Evolutionary conservation across 1,140 invertebrate genomes (phyloP), one percentile per base, ranked within the genome.

Genomic region (Philotrypesis tridentata): DNA sequence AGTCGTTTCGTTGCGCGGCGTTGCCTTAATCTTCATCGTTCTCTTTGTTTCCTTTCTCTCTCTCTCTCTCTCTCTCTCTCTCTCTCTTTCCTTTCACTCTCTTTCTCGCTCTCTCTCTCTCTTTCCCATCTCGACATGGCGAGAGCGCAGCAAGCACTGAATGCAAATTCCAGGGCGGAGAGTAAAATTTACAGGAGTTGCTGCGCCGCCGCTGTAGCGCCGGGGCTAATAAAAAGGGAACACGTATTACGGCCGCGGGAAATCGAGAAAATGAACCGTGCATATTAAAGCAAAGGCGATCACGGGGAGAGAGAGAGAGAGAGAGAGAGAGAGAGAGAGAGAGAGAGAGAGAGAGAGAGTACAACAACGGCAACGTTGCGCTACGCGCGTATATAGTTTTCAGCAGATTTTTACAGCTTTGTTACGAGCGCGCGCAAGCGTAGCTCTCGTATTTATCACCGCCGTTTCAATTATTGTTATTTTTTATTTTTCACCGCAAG

Each of bases 201-300:
- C 7, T 11, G 25, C 6, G 40, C 11, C 9, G 31, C 61, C 12
- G 65, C 23, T 48, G 25, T n/a, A n/a, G n/a, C n/a, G 25, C 11
- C 25, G 48, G 21, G 71, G 73, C 63, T 82, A 82, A 82, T 82
- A 82, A 82, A 82, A 77, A 77, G 74, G 67, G 37, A 82, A 72
- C 80, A 77, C 80, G 74, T 77, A 82, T 82, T 82, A 77, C 71
- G n/a, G 40, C 14, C 43, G n/a, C 27, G 43, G 73, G 65, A 71
- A 82, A 82, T 82, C 73, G 67, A 77, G 80, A 77, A 82, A 82
- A 77, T 77, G 80, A 77, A 82, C 65, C 48, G 48, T 43, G 80
- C 80, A 77, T 82, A 82, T 77, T 82, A 82, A 77, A 77, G 55
- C 48, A 71, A 63, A 72, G 48, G 63, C 67, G 73, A 81, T 81